A percentile compares a stretch with the other conserved stretches of the same genome.
Evolutionary conservation across 1,140 invertebrate species (phyloP).

Genomic region (Pseudomyrmex sp.): DNA sequence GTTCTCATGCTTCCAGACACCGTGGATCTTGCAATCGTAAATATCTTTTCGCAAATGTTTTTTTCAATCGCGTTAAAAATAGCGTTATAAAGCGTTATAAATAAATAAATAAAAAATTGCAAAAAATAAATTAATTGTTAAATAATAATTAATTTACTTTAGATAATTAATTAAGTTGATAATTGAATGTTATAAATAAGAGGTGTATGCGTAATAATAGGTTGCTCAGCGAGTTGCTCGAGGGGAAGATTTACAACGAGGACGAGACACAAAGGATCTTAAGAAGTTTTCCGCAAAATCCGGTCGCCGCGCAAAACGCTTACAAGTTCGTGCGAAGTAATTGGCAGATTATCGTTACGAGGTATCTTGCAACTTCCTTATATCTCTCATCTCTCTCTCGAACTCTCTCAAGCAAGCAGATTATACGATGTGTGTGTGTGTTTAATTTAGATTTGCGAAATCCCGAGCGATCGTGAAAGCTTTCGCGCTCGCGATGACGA

Average conservation of each 20-base stretch:
- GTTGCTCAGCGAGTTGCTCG: slow-evolving; percentile 76
- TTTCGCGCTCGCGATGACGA: slow-evolving; percentile 76
- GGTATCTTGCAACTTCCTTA: slow-evolving; percentile 60
- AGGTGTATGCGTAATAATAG: slow-evolving; percentile 65
- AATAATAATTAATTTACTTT: not conserved
- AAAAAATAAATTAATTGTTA: not conserved
- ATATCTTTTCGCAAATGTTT: slow-evolving; percentile 36
- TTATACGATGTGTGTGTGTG: not conserved
- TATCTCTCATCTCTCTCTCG: not conserved
- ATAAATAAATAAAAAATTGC: slow-evolving; percentile 11
- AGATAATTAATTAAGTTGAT: not conserved
- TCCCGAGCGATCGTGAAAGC: slow-evolving; percentile 73
- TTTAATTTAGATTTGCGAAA: slow-evolving; percentile 68
- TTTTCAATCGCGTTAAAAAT: not conserved
- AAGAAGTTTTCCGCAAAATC: slow-evolving; percentile 74
- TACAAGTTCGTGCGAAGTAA: slow-evolving; percentile 76
- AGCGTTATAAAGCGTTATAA: too few species aligned
- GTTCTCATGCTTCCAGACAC: slow-evolving; percentile 78
- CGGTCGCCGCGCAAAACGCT: slow-evolving; percentile 74
- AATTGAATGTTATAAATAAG: too few species aligned
- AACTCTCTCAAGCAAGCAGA: slow-evolving; percentile 35
- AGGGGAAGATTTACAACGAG: slow-evolving; percentile 68
- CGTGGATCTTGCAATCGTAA: slow-evolving; percentile 79
- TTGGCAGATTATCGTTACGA: slow-evolving; percentile 76
- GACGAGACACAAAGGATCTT: slow-evolving; percentile 75